Evolutionary conservation across 2,888 invertebrate genomes (phyloP), one percentile per base, ranked within the genome.

Genomic region (Oegoconia quadripuncta): DNA sequence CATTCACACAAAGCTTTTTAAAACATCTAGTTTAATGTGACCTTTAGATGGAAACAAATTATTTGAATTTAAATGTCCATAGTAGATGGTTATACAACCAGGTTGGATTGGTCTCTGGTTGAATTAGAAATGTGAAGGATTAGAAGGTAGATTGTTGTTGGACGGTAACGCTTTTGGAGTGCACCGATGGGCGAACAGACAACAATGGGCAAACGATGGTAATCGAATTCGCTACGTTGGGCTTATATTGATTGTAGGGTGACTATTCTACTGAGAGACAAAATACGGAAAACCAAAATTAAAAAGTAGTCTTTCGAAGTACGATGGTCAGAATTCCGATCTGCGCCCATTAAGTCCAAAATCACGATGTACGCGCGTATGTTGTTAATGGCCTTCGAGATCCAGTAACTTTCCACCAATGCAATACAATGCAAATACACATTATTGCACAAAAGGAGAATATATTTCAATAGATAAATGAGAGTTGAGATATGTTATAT

Each of bases 201-300:
- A 55, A 74, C 75, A 76, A 77, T 74, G 64, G 50, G 50, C 55
- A 53, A 54, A 64, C 58, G 78, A 77, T 74, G 60, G 69, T 73
- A 74, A 78, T 79, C 76, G 67, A 74, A 74, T 75, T 77, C 72
- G 66, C 64, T 59, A 63, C 61, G 69, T 61, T 60, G 61, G 55
- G 55, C 57, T 46, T 52, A 43, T 54, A 47, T 33, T 45, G 44
- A 17, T 23, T 14, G 30, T 58, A 62, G 62, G 63, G 69, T 65
- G 60, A 46, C 64, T 44, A 56, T 39, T 25, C 34, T 37, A 44
- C 48, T 27, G 5, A 5, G 22, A 11, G 13, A 37, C 32, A 34
- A 36, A 37, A n/a, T n/a, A n/a, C n/a, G n/a, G n/a, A n/a, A n/a
- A n/a, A n/a, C n/a, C n/a, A n/a, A n/a, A n/a, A n/a, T n/a, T n/a